Percentiles rank a stretch among this genome's conserved stretches.
phyloP scores from a whole-genome alignment of 1,140 invertebrate species.

The Metopolophium dirhodum region DNA sequence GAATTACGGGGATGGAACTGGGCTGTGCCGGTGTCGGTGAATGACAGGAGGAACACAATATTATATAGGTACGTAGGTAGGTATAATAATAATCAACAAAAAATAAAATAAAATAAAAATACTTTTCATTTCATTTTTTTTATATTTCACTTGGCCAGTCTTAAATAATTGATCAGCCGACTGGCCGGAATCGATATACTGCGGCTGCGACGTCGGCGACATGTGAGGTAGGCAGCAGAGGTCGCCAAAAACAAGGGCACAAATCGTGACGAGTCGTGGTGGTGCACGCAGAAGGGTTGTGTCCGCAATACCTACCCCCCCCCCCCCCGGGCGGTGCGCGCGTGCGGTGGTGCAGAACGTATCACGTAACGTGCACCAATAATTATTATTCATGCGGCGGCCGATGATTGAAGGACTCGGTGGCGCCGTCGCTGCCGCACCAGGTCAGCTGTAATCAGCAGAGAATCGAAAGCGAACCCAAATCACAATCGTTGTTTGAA shows the following conservation, averaged over 20 bases:
- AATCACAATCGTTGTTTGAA: background rate
- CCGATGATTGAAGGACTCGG: slow-evolving; percentile 31
- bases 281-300: background rate
- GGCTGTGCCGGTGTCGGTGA: background rate
- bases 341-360: background rate
- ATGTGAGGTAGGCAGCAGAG: slow-evolving; percentile 35
- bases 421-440: background rate
- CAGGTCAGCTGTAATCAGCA: background rate
- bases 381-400: slow-evolving; percentile 21
- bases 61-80: too few species aligned
- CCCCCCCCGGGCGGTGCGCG: too few species aligned
- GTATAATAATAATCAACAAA: background rate
- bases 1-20: background rate
- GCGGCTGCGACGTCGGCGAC: background rate
- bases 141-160: background rate
- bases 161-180: slow-evolving; percentile 54
- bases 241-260: slow-evolving; percentile 43
- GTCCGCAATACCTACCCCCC: background rate
- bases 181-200: slow-evolving; percentile 30
- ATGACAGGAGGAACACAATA: background rate
- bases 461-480: background rate
- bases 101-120: background rate
- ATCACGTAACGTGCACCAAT: slow-evolving; percentile 6
- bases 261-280: slow-evolving; percentile 16
- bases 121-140: background rate